These are phyloP conservation scores for Wiebesia pumilae DNA, from an alignment of 1,140 invertebrate species.

Conservation along the genomic window DNA sequence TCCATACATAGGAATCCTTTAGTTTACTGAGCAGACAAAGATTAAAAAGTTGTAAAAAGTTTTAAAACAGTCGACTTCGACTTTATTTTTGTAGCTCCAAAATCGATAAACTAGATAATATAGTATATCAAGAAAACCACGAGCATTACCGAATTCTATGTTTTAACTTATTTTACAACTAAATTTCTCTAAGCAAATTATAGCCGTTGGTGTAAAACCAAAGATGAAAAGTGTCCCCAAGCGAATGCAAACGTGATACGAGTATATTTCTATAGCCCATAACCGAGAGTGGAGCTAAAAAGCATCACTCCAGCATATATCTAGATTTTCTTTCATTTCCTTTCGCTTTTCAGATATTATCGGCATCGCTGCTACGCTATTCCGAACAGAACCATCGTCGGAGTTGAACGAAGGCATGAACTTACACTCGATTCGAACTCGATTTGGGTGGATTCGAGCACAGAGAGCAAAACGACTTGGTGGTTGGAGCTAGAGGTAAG, in stretches of 20 bases:
- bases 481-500: background rate
- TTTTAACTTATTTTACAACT: background rate
- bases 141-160: background rate
- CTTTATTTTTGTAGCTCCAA: background rate
- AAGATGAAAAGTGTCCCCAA: background rate
- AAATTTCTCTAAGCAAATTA: background rate
- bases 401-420: background rate
- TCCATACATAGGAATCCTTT: background rate
- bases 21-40: background rate
- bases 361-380: background rate
- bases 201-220: too few species aligned
- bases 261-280: background rate
- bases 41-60: conserved; percentile 38
- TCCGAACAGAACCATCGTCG: background rate
- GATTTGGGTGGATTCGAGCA: background rate
- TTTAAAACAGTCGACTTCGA: conserved; percentile 1
- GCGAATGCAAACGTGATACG: background rate
- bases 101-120: conserved; percentile 10
- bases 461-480: background rate
- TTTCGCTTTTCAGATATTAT: conserved; percentile 37
- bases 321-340: conserved; percentile 47
- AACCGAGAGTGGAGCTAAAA: background rate
- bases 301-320: background rate
- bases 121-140: background rate
- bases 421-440: conserved; percentile 1